Evolutionary conservation across 2,888 invertebrate genomes (phyloP), one percentile per base, ranked within the genome.

Genomic region (Julus scanicus): DNA sequence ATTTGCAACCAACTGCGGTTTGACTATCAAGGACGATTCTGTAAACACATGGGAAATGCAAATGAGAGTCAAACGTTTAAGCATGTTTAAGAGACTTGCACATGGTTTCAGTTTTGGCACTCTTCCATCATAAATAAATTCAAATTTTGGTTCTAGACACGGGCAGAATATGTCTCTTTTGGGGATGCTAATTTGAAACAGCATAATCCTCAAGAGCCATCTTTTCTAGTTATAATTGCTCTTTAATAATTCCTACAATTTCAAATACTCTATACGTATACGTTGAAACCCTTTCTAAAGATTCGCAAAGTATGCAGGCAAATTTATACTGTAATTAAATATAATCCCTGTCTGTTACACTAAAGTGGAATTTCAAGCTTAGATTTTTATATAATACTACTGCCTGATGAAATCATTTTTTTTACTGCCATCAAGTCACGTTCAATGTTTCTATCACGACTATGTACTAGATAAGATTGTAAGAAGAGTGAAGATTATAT

Each of bases 111-210:
- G 29, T 29, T 80, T 80, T 80, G 80, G 80, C 80, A 80, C 8
- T 37, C 80, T 37, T 80, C 80, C 80, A 80, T 80, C 80, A 80
- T 80, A 80, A 80, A 80, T 80, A 80, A 80, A 80, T 37, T 80
- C 37, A 80, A 80, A 37, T 80, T 80, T 80, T 9, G 37, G 37
- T 80, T 80, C 37, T 37, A 2, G 6, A 71, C 63, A 20, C 20
- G 29, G 63, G 20, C 9, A 71, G 20, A 20, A 20, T 15, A 20
- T 71, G 63, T 20, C 20, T 71, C 63, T 29, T 8, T 20, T 71
- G 63, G 57, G 63, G 20, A 8, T 71, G 20, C 63, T 71, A 71
- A 71, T 71, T 71, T 71, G 63, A 20, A 71, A 71, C 8, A 20
- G 63, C 20, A 20, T 8, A 71, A 71, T 71, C 63, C 63, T 71